Evolutionary conservation across 2,113 vertebrate species (phyloP).

Genomic region (Etheostoma spectabile): DNA sequence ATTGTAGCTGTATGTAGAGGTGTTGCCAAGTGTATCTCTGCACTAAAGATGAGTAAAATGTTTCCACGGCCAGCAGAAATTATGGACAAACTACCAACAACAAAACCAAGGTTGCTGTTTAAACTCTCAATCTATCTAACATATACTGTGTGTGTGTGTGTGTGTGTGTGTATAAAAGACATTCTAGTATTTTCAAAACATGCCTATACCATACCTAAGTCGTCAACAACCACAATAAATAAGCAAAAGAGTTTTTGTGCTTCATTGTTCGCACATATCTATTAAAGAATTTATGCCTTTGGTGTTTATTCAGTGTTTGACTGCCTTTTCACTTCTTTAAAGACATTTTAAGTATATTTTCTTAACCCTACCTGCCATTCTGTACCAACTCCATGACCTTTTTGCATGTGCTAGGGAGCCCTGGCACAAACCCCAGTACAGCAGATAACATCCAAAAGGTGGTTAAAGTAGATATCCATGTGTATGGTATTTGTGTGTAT

Average conservation of each 20-base stretch:
- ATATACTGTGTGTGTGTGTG: slow-evolving; percentile 14
- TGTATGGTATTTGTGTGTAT: slow-evolving; percentile 11
- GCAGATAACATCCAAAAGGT: slow-evolving; percentile 44
- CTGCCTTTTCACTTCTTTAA: not conserved
- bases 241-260: slow-evolving; percentile 61
- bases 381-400: not conserved
- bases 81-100: slow-evolving; percentile 22
- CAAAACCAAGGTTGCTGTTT: slow-evolving; percentile 37
- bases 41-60: slow-evolving; percentile 36
- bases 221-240: slow-evolving; percentile 45
- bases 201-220: slow-evolving; percentile 43
- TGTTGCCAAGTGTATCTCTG: not conserved
- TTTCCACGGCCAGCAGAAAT: slow-evolving; percentile 30
- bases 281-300: slow-evolving; percentile 28
- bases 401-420: not conserved
- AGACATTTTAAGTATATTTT: not conserved
- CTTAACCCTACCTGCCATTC: slow-evolving; percentile 21
- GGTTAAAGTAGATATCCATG: slow-evolving; percentile 14
- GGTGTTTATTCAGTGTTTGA: slow-evolving; percentile 18
- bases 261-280: slow-evolving; percentile 56
- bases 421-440: slow-evolving; percentile 20
- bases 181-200: slow-evolving; percentile 58
- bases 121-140: slow-evolving; percentile 62
- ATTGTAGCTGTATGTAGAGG: not conserved
- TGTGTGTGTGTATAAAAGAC: slow-evolving; percentile 24